Evolutionary conservation across 1,140 invertebrate genomes (phyloP).

Genomic region (Antheraea pernyi): DNA sequence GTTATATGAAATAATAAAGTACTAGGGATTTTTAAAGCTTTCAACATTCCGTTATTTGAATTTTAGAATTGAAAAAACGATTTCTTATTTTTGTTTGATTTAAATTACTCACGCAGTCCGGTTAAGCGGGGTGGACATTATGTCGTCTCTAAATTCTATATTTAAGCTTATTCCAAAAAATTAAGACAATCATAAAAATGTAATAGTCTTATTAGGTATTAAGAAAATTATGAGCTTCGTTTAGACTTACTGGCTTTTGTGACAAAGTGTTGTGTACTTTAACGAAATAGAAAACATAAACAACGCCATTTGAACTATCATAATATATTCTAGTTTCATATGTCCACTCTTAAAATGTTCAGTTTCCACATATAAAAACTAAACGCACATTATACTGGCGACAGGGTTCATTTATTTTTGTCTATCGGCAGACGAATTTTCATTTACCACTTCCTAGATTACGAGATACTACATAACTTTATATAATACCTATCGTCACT

Average conservation of each 20-base stretch:
- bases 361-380: constrained; percentile 41
- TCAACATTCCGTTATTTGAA: too few species aligned
- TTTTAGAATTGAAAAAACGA: too few species aligned
- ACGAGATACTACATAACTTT: constrained; percentile 5
- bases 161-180: not conserved
- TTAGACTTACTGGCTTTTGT: constrained; percentile 75
- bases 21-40: too few species aligned
- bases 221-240: constrained; percentile 77
- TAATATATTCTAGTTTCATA: constrained; percentile 16
- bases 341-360: constrained; percentile 23
- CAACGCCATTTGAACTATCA: not conserved
- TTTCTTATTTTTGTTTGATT: too few species aligned
- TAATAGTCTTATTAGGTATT: constrained; percentile 64
- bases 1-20: too few species aligned
- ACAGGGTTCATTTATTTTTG: constrained; percentile 74
- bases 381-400: constrained; percentile 70
- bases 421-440: constrained; percentile 55
- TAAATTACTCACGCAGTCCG: too few species aligned
- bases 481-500: constrained; percentile 9
- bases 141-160: not conserved
- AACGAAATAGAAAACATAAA: constrained; percentile 33
- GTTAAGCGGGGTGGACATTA: too few species aligned
- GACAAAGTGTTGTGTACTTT: constrained; percentile 65
- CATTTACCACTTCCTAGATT: constrained; percentile 31
- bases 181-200: constrained; percentile 19